Evolutionary conservation across 2,113 vertebrate species (phyloP).

Genomic region (Hydrolagus affinis): DNA sequence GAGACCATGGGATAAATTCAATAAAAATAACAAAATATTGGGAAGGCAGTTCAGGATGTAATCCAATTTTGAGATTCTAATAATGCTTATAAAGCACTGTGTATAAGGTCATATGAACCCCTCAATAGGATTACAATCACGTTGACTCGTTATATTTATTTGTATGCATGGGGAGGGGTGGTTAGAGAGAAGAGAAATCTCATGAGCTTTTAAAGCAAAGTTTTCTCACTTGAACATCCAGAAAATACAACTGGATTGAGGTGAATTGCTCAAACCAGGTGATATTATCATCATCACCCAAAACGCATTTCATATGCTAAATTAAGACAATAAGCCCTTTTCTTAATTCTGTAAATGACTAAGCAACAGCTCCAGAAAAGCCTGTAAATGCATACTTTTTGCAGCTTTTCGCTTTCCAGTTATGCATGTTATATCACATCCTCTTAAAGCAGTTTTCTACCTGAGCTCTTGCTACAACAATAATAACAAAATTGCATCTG

Average conservation of each 20-base stretch:
- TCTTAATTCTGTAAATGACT: neutral
- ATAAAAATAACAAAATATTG: neutral
- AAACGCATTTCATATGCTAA: neutral
- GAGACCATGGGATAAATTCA: neutral
- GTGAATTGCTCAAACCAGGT: no score
- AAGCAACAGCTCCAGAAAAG: neutral
- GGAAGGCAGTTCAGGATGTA: neutral
- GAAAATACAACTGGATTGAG: neutral
- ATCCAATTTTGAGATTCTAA: neutral
- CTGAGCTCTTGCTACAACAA: neutral
- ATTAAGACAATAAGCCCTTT: slow-evolving; percentile 7
- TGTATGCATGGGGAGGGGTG: neutral
- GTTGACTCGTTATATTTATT: neutral
- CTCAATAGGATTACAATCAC: neutral
- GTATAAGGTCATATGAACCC: neutral
- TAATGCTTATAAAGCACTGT: neutral
- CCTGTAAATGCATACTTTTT: neutral
- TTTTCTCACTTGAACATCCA: neutral
- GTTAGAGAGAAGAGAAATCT: neutral
- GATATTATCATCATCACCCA: neutral
- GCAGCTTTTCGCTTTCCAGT: neutral
- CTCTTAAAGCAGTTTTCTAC: slow-evolving; percentile 15
- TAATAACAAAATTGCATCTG: no score
- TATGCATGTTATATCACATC: slow-evolving; percentile 15
- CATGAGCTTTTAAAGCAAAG: neutral